Evolutionary conservation across 1,140 invertebrate genomes (phyloP).

Genomic region (Eurytemora carolleeae): DNA sequence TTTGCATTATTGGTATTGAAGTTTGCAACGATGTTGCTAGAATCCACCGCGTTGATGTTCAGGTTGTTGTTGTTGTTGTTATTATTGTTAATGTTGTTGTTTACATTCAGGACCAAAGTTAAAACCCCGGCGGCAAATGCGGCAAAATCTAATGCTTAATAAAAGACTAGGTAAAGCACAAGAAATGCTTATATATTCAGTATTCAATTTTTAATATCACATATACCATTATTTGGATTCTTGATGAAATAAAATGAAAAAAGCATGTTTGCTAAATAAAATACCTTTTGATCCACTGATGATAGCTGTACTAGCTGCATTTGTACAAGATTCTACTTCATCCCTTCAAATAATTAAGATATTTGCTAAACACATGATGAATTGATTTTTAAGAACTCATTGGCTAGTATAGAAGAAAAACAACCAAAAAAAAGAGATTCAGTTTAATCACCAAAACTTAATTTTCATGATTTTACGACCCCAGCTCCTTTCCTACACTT

Average conservation of each 20-base stretch:
- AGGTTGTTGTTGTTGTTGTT: slow-evolving; percentile 8
- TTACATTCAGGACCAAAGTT: background rate
- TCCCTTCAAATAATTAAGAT: background rate
- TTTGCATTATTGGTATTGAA: slow-evolving; percentile 1
- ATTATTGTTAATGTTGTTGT: slow-evolving; percentile 6
- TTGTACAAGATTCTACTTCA: background rate
- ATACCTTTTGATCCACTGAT: background rate
- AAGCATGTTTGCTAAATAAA: background rate
- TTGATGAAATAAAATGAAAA: background rate
- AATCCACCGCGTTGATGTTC: background rate
- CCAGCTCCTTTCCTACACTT: too few relatives aligned
- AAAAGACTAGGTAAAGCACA: too few relatives aligned
- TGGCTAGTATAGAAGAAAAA: too few relatives aligned
- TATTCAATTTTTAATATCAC: background rate
- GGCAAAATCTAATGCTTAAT: background rate
- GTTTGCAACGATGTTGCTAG: slow-evolving; percentile 2
- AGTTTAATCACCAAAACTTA: too few relatives aligned
- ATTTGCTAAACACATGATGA: too few relatives aligned
- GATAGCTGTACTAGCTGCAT: background rate
- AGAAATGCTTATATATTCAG: background rate
- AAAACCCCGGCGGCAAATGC: background rate
- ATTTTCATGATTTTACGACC: too few relatives aligned
- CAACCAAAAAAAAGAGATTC: too few relatives aligned
- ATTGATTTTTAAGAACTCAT: too few relatives aligned
- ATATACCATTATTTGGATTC: background rate